Conservation (phyloP, 2,113 vertebrate genomes). For the Tyrannus savana region DNA sequence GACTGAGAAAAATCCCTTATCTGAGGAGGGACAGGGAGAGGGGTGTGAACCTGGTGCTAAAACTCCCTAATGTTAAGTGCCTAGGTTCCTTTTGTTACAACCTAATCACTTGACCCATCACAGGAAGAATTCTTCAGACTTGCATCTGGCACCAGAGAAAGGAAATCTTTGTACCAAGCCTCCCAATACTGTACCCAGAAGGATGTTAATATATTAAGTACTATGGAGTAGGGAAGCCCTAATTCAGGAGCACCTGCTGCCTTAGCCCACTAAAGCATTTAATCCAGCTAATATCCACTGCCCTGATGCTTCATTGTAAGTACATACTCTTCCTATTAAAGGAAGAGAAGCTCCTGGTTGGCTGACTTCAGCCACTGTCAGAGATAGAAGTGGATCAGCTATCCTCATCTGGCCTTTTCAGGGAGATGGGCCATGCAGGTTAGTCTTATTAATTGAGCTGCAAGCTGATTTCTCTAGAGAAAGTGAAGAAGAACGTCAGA, state of each 20-base stretch:
- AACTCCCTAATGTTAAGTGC: background rate
- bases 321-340: background rate
- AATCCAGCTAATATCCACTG: background rate
- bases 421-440: background rate
- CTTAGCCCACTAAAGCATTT: background rate
- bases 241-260: background rate
- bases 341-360: background rate
- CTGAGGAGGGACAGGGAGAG: background rate
- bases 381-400: background rate
- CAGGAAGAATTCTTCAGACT: background rate
- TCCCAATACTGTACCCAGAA: background rate
- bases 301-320: background rate
- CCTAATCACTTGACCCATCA: background rate
- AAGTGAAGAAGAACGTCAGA: background rate
- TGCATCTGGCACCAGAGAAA: background rate
- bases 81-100: constrained; percentile 18
- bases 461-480: background rate
- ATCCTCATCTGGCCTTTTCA: background rate
- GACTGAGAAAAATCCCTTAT: constrained; percentile 26
- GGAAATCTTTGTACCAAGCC: background rate
- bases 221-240: background rate
- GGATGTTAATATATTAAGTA: background rate
- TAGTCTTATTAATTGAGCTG: background rate
- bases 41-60: background rate
- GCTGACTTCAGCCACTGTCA: background rate